Percentiles rank a stretch among this genome's conserved stretches.
phyloP scores from a whole-genome alignment of 2,888 invertebrate genomes.

The Agrypnus murinus region DNA sequence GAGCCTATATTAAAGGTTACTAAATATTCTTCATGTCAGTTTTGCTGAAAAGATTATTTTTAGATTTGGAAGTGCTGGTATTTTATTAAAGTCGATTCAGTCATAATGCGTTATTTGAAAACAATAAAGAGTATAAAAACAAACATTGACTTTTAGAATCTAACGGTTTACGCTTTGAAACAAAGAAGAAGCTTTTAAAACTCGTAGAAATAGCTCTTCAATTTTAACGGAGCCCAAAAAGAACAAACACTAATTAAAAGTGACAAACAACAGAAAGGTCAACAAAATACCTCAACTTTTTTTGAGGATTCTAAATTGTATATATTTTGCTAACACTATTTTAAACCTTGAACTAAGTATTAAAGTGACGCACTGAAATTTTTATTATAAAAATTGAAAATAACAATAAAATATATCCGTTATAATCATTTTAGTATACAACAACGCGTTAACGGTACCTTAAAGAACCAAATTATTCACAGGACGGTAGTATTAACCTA shows the following conservation, averaged over 20 bases:
- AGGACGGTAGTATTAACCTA: constrained; percentile 20
- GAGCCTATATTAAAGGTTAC: too few relatives aligned
- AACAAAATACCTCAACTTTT: constrained; percentile 9
- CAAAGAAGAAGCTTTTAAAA: neutral
- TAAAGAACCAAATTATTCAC: constrained; percentile 26
- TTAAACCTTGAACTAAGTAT: neutral
- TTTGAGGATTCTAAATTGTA: neutral
- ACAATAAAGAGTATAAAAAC: neutral
- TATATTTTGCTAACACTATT: neutral
- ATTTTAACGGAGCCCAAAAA: neutral
- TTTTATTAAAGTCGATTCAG: neutral
- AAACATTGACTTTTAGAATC: constrained; percentile 4
- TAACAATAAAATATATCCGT: too few relatives aligned
- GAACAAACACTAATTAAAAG: constrained; percentile 20
- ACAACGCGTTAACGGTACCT: neutral
- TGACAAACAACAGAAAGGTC: constrained; percentile 7
- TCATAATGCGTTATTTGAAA: neutral
- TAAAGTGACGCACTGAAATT: too few relatives aligned
- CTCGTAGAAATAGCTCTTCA: constrained; percentile 1
- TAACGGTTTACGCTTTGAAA: too few relatives aligned
- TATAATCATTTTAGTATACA: neutral
- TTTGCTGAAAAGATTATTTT: too few relatives aligned
- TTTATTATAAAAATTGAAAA: too few relatives aligned
- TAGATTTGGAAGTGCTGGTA: too few relatives aligned
- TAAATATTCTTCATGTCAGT: too few relatives aligned